Evolutionary conservation across 2,113 vertebrate genomes (phyloP), one percentile per base, ranked within the genome.

Genomic region (Campylomormyrus numenius): DNA sequence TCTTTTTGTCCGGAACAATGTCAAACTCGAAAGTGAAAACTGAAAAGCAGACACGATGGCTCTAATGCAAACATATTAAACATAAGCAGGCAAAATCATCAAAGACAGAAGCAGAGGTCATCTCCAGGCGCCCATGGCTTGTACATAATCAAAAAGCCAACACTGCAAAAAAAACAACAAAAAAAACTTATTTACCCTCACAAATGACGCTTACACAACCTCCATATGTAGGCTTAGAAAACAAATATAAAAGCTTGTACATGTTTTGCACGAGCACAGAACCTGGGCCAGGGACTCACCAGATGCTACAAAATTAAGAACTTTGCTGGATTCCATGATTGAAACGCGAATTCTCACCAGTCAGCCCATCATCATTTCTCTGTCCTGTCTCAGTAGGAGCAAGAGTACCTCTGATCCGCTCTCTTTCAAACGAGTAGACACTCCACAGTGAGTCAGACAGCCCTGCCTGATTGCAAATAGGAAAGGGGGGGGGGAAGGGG

Each of bases 401-500:
- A 93, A 95, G 94, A 96, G 94, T 95, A 96, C 91, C 88, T 94
- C 95, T 95, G 94, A 95, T 95, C 89, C 90, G 49, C 89, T 92
- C 85, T 35, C 90, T 90, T 91, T 93, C 93, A 94, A 93, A n/a
- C 49, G 88, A 94, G 93, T 93, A 94, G 93, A 95, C 95, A 94
- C 94, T 95, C 94, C 95, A 95, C 53, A 53, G 95, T 96, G 96
- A 96, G 95, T 96, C 96, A 96, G 96, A 95, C 95, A 92, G 92
- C 92, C 94, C 95, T 93, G 94, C 92, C 91, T 90, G 48, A 91
- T 92, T 91, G 85, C 92, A 21, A 46, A 80, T 24, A 45, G 70
- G 48, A 46, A 56, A 19, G 24, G 89, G 77, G 77, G 50, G 80
- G 48, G 15, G 49, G 39, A 42, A 31, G 48, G 50, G 27, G 31